These are phyloP conservation scores for Peromyscus californicus DNA, from an alignment of 2,113 vertebrate genomes.

Conservation along the genomic window DNA sequence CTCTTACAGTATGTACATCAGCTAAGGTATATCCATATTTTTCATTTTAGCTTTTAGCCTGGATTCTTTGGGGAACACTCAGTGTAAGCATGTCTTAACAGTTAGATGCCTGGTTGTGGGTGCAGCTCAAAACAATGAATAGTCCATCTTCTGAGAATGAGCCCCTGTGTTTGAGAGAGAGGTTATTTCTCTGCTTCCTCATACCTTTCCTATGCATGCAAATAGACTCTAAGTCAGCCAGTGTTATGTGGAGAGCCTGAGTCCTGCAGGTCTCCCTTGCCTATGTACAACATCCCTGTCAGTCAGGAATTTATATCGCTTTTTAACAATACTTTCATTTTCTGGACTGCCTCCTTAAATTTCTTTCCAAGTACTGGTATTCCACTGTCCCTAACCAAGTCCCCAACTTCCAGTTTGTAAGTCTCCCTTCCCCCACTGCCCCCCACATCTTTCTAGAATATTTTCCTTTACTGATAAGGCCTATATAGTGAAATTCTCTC, in stretches of 20 bases:
- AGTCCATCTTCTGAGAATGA: not conserved
- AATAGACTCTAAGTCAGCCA: not conserved
- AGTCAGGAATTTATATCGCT: not conserved
- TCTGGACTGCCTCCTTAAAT: not conserved
- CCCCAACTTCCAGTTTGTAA: not conserved
- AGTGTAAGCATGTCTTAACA: not conserved
- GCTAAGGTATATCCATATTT: not conserved
- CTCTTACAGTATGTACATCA: not conserved
- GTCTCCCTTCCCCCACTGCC: not conserved
- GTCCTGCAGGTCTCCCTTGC: not conserved
- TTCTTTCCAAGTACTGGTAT: not conserved
- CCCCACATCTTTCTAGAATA: not conserved
- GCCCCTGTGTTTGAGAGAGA: not conserved
- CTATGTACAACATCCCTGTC: not conserved
- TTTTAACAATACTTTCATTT: not conserved
- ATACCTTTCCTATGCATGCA: fast-evolving
- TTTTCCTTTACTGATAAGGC: not conserved
- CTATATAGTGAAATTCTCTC: not conserved
- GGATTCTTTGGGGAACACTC: not conserved
- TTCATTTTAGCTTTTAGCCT: not conserved
- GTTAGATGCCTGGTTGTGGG: not conserved
- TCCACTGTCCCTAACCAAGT: not conserved
- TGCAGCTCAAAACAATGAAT: not conserved
- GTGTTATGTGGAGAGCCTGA: not conserved
- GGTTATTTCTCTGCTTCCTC: not conserved